Evolutionary conservation across 2,113 vertebrate species (phyloP).

Genomic region (Rynchops niger): DNA sequence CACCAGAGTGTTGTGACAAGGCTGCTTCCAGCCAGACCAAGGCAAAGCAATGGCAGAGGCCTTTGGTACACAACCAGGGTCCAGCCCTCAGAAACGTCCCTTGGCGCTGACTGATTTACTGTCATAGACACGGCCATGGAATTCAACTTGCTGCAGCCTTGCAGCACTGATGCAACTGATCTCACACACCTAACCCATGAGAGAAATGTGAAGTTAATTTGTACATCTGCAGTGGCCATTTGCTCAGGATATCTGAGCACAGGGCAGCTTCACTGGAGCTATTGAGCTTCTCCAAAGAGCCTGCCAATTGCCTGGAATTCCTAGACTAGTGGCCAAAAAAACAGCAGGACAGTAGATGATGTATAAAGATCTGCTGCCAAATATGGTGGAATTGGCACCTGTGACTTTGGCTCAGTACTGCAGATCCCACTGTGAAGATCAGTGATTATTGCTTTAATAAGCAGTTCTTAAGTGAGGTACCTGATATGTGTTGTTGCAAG

Average conservation of each 20-base stretch:
- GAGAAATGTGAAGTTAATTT: background rate
- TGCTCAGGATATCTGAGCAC: constrained; percentile 17
- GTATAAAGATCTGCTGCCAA: constrained; percentile 50
- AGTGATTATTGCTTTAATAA: constrained; percentile 69
- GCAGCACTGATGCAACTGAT: background rate
- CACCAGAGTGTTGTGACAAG: background rate
- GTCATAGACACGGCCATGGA: background rate
- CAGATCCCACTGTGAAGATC: constrained; percentile 73
- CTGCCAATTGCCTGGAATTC: constrained; percentile 34
- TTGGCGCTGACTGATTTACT: background rate
- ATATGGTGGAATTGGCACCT: constrained; percentile 55
- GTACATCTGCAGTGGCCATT: constrained; percentile 28
- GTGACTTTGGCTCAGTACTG: constrained; percentile 41
- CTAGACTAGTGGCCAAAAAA: constrained; percentile 20
- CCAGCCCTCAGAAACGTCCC: background rate
- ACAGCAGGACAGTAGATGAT: constrained; percentile 54
- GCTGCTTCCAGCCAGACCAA: background rate
- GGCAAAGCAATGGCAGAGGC: background rate
- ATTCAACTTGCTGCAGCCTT: background rate
- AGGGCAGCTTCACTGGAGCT: background rate
- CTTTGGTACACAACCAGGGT: background rate
- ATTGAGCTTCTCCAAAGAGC: constrained; percentile 16
- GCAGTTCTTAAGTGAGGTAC: constrained; percentile 75
- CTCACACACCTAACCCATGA: background rate
- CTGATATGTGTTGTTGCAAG: constrained; percentile 69